Evolutionary conservation across 2,888 invertebrate species (phyloP).

Genomic region (Stenotaenia linearis): DNA sequence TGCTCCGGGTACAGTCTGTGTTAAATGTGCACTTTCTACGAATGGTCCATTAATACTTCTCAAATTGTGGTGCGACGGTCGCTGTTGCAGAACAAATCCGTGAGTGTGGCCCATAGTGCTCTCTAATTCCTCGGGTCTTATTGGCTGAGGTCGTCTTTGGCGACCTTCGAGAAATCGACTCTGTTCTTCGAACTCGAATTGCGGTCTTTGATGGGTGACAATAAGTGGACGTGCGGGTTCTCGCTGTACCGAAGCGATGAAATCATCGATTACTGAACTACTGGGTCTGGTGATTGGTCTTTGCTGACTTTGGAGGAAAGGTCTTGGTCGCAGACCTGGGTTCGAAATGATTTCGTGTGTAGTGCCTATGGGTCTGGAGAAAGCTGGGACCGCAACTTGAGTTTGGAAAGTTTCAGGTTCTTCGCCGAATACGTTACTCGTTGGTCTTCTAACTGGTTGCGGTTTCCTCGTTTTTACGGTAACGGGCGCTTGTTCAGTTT

Average conservation of each 20-base stretch:
- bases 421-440: neutral
- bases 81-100: slow-evolving; percentile 19
- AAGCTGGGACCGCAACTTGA: neutral
- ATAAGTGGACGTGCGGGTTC: neutral
- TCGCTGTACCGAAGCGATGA: neutral
- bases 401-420: neutral
- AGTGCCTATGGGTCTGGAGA: neutral
- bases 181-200: neutral
- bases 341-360: neutral
- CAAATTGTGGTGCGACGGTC: neutral
- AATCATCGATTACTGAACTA: slow-evolving; percentile 29
- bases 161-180: neutral
- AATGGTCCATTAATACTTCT: neutral
- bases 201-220: neutral
- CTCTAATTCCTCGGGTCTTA: neutral
- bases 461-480: neutral
- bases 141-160: neutral
- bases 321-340: neutral
- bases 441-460: neutral
- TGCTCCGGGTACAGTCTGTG: slow-evolving; percentile 30
- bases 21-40: slow-evolving; percentile 15
- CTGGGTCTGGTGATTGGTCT: neutral
- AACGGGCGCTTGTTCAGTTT: neutral
- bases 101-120: neutral
- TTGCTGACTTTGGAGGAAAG: neutral